Base-by-base conservation (phyloP, 2,888 invertebrate species). In the Diploptera punctata region DNA sequence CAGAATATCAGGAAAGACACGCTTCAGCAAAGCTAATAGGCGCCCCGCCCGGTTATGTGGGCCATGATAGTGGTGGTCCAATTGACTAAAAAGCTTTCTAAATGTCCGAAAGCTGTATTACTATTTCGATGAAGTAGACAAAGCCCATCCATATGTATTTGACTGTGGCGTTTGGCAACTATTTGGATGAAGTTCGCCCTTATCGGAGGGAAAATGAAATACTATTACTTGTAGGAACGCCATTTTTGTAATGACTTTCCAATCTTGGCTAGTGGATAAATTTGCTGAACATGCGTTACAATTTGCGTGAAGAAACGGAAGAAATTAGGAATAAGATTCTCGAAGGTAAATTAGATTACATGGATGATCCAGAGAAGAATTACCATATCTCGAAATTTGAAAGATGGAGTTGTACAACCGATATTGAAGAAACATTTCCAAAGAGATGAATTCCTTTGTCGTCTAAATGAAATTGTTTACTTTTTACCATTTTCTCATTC, bases 401-500 rank as follows among this genome's bases (percentile, higher is more conserved):
- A 96, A 82, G 95, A 96, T 81, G 85, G 88, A 80, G 93, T 95
- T 74, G 91, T 97, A 9, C 90, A 93, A 71, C 95, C 95, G 1
- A 96, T 96, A 79, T 84, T 97, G 71, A 96, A 96, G 85, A 82
- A 86, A 49, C 94, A 95, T 83, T 97, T 97, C 82, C 88, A 90
- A 65, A 86, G 96, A 74, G 96, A 97, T 83, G 96, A 97, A 83
- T 97, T 97, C 85, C 86, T 97, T 31, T 96, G 97, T 0, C 87
- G 97, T 77, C 97, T 97, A 80, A 97, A 96, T 84, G 97, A 97
- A 85, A 94, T 97, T 77, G 94, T 97, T 31, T 97, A 97, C 82
- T 97, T 97, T 83, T 84, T 97, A 79, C 96, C 96, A 19, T 97
- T 97, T 84, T 94, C 95, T 16, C 87, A 92, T 72, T 87, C 88